Evolutionary conservation across 2,888 invertebrate genomes (phyloP), one percentile per base, ranked within the genome.

Genomic region (Rhaphigaster nebulosa): DNA sequence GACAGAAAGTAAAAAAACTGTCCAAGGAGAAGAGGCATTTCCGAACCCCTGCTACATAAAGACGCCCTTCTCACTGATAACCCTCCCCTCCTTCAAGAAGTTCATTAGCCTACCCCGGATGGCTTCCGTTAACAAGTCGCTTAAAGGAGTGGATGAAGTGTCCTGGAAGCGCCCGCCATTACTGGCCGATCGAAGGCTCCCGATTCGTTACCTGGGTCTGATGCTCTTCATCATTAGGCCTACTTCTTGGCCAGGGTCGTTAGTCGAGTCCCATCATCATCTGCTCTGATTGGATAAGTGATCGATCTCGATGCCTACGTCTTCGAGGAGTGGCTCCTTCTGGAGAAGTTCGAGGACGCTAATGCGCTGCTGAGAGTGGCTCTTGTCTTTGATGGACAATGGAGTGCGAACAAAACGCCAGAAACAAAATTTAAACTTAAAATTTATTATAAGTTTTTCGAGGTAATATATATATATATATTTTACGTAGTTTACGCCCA

Each of bases 31-130:
- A 65, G 29, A 65, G 34, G 15, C 65, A 65, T 34, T 18, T 34
- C 29, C 20, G 3, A 76, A 6, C 70, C 20, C 29, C 65, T n/a
- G n/a, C 6, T 26, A 23, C 26, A n/a, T 18, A 60, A n/a, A n/a
- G n/a, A 6, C n/a, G 13, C 29, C 15, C 65, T 18, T 34, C 70
- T 38, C 15, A 76, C 23, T 12, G 38, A 34, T 34, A 38, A 38
- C 70, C 4, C 34, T 6, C 38, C 38, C 15, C 29, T 65, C 29
- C 1, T 10, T 34, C 18, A 76, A 76, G 84, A 45, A 13, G 45
- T 84, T 84, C 84, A 84, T 84, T 84, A 84, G 45, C 84, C 45
- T 5, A 34, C 84, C 84, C n/a, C 84, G 84, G 41, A 45, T 84
- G 45, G n/a, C 41, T 50, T 84, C 45, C 84, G 84, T 45, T 84